Conservation (phyloP, 2,797 vertebrate species). For the Myotis planiceps region DNA sequence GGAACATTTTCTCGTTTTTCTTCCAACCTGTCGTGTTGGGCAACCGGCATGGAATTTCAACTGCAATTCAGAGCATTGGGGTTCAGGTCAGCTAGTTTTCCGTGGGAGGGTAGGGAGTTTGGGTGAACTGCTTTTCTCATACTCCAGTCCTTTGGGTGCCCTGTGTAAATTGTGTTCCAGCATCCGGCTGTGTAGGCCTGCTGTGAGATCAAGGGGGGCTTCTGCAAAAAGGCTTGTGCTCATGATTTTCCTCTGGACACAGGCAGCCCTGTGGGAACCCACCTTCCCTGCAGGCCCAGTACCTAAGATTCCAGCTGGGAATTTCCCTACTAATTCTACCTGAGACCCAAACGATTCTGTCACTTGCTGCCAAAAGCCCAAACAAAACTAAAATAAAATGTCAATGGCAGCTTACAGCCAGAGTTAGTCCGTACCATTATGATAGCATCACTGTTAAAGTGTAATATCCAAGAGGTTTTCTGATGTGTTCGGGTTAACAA, state of each 20-base stretch:
- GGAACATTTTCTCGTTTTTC: background rate
- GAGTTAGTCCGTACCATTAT: background rate
- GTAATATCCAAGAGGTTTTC: background rate
- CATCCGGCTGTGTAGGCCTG: background rate
- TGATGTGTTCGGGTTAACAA: background rate
- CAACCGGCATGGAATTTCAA: background rate
- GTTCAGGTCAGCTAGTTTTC: background rate
- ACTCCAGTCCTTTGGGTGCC: background rate
- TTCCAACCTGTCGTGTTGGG: background rate
- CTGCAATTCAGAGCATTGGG: background rate
- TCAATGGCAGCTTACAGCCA: conserved; percentile 13
- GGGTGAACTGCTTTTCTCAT: background rate
- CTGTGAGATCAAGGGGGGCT: background rate
- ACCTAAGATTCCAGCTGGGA: background rate
- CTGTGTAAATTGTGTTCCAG: background rate
- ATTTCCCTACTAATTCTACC: background rate
- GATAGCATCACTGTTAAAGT: background rate
- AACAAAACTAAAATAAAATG: background rate
- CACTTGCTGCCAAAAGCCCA: background rate
- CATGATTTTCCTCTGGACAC: background rate
- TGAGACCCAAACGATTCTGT: background rate
- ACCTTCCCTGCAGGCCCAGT: background rate
- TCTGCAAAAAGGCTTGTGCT: background rate
- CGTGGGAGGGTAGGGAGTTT: background rate
- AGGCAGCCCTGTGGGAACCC: background rate